phyloP scores from a whole-genome alignment of 37 sponge, comb jelly and placozoan species.

The Cladorhizidae sp. region DNA sequence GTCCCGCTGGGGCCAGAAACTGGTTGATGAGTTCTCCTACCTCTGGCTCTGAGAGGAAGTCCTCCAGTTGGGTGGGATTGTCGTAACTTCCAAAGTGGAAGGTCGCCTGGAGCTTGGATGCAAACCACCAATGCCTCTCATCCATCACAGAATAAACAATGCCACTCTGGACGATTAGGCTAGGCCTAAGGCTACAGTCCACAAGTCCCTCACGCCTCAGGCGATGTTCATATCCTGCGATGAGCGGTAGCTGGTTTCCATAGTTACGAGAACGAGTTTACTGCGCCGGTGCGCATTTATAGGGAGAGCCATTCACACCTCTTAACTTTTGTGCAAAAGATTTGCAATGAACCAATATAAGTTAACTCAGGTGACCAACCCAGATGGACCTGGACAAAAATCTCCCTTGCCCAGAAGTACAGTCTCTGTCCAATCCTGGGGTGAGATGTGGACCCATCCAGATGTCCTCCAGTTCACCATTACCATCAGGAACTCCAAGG shows the following conservation, averaged over 20 bases:
- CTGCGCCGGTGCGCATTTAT: not conserved
- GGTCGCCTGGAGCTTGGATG: conserved; percentile 92
- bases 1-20: conserved; percentile 80
- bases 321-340: not conserved
- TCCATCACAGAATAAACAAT: conserved; percentile 85
- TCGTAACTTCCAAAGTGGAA: conserved; percentile 92
- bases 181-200: too few species aligned
- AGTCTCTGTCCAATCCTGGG: conserved; percentile 48
- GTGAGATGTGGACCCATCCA: conserved; percentile 39
- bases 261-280: too few species aligned
- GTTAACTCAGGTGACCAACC: too few species aligned
- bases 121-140: conserved; percentile 96
- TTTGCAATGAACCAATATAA: not conserved
- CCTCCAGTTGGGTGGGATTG: conserved; percentile 90
- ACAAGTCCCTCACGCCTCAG: too few species aligned
- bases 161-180: too few species aligned
- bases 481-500: conserved; percentile 49
- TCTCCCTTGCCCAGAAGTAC: not conserved
- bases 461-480: conserved; percentile 37
- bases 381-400: not conserved
- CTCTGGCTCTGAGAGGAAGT: conserved; percentile 83
- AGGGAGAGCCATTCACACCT: not conserved
- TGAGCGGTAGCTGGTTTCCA: too few species aligned
- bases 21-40: conserved; percentile 77
- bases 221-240: too few species aligned